A percentile compares a stretch with the other conserved stretches of the same genome.
Evolutionary conservation across 2,888 invertebrate genomes (phyloP).

Genomic region (Eristalis pertinax): DNA sequence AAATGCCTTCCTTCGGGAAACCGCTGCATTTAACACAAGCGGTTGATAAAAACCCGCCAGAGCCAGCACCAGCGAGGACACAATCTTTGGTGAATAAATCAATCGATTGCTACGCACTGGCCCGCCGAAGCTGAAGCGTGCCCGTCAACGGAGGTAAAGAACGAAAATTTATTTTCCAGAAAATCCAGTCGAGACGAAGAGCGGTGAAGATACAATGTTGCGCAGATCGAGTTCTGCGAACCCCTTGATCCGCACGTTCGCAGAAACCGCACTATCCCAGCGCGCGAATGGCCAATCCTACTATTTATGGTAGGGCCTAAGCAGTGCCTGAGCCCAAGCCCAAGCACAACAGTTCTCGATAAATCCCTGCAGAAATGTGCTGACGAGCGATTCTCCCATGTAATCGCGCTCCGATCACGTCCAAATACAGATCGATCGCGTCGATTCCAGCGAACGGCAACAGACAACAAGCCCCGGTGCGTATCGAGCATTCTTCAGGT

Average conservation of each 20-base stretch:
- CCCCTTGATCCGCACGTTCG: background rate
- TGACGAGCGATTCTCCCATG: background rate
- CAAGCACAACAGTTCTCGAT: background rate
- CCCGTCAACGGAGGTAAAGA: too few relatives aligned
- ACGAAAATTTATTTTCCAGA: too few relatives aligned
- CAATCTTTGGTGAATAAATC: too few relatives aligned
- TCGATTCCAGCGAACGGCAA: background rate
- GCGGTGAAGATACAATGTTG: background rate
- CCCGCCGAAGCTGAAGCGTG: too few relatives aligned
- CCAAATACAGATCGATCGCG: constrained; percentile 1
- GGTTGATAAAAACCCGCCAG: too few relatives aligned
- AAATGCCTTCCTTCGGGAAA: too few relatives aligned
- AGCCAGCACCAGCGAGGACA: too few relatives aligned
- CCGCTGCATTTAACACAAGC: too few relatives aligned
- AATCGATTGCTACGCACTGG: too few relatives aligned
- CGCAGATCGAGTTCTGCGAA: background rate
- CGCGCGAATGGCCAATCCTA: too few relatives aligned
- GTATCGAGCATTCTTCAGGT: background rate
- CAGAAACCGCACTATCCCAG: background rate
- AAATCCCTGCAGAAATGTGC: background rate
- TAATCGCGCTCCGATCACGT: background rate
- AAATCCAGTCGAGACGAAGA: background rate
- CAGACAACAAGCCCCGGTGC: background rate
- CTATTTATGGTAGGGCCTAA: background rate
- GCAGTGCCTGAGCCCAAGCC: background rate